These are phyloP conservation scores for Sinocyclocheilus grahami DNA, from an alignment of 2,113 vertebrate genomes.

Conservation along the genomic window DNA sequence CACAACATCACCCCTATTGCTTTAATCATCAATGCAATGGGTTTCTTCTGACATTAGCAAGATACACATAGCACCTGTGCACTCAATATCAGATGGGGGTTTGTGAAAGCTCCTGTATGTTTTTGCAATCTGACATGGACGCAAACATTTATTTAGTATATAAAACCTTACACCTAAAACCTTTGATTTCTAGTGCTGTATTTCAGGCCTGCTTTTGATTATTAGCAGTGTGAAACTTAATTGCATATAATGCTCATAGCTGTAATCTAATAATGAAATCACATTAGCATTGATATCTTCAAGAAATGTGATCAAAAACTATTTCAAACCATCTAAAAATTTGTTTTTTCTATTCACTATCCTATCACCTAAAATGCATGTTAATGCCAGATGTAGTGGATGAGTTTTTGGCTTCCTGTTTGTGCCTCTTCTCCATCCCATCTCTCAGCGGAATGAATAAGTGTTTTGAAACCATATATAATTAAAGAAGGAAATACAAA, in stretches of 20 bases:
- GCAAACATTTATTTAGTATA: neutral
- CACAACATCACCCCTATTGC: constrained; percentile 30
- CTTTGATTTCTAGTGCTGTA: constrained; percentile 30
- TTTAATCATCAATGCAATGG: constrained; percentile 44
- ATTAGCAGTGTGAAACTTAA: too few species aligned
- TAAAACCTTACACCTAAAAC: neutral
- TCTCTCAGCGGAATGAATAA: constrained; percentile 34
- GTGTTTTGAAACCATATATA: constrained; percentile 42
- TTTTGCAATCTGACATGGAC: neutral
- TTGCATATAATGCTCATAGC: too few species aligned
- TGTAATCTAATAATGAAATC: neutral
- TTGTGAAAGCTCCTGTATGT: neutral
- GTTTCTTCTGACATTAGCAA: constrained; percentile 9
- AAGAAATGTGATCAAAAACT: neutral
- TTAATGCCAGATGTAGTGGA: constrained; percentile 25
- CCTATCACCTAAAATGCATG: neutral
- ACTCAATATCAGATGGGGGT: neutral
- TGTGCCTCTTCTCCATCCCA: constrained; percentile 23
- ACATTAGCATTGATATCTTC: too few species aligned
- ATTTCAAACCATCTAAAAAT: neutral
- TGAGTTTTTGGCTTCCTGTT: constrained; percentile 45
- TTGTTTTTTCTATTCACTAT: neutral
- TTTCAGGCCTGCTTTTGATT: neutral
- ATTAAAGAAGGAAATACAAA: constrained; percentile 40
- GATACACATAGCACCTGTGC: neutral